phyloP scores from a whole-genome alignment of 2,797 vertebrate species.

The Phalanger gymnotis region DNA sequence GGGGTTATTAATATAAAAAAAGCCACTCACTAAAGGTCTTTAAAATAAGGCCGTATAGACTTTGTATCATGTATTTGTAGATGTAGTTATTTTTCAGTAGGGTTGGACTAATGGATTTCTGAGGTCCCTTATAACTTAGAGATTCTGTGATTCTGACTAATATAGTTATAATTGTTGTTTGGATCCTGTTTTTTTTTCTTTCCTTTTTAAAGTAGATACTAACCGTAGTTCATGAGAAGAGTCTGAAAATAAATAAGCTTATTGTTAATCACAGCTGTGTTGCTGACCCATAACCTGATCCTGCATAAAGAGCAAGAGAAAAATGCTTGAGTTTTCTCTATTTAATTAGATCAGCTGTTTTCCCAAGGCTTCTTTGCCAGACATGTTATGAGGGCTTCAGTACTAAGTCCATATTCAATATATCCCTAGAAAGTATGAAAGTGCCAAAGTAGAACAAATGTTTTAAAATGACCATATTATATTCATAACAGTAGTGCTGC shows the following conservation, averaged over 20 bases:
- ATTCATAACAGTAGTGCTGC: not conserved
- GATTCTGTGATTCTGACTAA: not conserved
- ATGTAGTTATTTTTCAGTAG: not conserved
- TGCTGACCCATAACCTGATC: conserved; percentile 52
- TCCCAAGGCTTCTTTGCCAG: conserved; percentile 51
- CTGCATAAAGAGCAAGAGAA: conserved; percentile 45
- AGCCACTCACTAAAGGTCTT: not conserved
- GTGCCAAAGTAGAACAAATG: not conserved
- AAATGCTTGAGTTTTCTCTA: conserved; percentile 47
- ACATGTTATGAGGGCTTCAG: conserved; percentile 17
- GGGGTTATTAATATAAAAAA: not conserved
- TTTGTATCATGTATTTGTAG: not conserved
- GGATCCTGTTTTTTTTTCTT: conserved; percentile 5
- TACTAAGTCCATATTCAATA: not conserved
- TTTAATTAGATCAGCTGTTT: conserved; percentile 62
- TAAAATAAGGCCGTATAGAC: not conserved
- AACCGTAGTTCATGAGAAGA: conserved; percentile 21
- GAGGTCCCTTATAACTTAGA: not conserved
- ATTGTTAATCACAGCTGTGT: not conserved
- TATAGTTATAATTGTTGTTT: not conserved
- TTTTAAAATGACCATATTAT: not conserved
- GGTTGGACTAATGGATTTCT: not conserved
- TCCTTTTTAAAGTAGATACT: conserved; percentile 26
- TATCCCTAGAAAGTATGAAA: conserved; percentile 26
- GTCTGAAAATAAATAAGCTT: conserved; percentile 25